A percentile compares a stretch with the other conserved stretches of the same genome.
Evolutionary conservation across 2,888 invertebrate species (phyloP).

Genomic region (Scaptomyza cyrtandrae): DNA sequence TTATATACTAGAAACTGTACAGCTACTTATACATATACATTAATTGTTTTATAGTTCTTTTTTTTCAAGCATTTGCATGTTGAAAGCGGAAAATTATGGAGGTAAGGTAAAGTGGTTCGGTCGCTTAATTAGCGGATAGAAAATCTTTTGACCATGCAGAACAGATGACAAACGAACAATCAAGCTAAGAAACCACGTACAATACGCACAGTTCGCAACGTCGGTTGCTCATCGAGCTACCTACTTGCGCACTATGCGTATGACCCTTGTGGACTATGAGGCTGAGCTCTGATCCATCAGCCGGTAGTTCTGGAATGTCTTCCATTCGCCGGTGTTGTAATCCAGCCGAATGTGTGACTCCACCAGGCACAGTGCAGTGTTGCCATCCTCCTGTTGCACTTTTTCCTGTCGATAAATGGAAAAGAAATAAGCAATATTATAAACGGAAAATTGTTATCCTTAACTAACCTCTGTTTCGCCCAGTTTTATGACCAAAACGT

Average conservation of each 20-base stretch:
- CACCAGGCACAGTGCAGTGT: conserved; percentile 86
- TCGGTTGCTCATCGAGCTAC: conserved; percentile 13
- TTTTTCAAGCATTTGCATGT: conserved; percentile 48
- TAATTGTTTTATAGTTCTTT: conserved; percentile 72
- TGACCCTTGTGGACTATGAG: conserved; percentile 75
- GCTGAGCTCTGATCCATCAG: conserved; percentile 87
- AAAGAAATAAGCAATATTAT: background rate
- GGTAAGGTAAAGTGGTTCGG: conserved; percentile 27
- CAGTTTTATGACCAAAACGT: conserved; percentile 97
- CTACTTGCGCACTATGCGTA: conserved; percentile 71
- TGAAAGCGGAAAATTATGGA: conserved; percentile 26
- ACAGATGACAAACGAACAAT: conserved; percentile 42
- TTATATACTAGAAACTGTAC: conserved; percentile 71
- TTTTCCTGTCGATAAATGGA: conserved; percentile 87
- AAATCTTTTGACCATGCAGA: conserved; percentile 42
- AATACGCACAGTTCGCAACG: conserved; percentile 48
- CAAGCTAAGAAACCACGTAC: conserved; percentile 16
- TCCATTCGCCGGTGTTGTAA: conserved; percentile 99
- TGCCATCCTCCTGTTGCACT: conserved; percentile 93
- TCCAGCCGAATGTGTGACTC: conserved; percentile 99
- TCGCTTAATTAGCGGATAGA: conserved; percentile 63
- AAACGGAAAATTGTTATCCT: background rate
- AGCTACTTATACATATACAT: conserved; percentile 74
- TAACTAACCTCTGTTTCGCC: conserved; percentile 90
- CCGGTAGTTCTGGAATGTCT: conserved; percentile 95